Base-by-base conservation (phyloP, 2,113 vertebrate genomes). In the Coracopsis vasa region DNA sequence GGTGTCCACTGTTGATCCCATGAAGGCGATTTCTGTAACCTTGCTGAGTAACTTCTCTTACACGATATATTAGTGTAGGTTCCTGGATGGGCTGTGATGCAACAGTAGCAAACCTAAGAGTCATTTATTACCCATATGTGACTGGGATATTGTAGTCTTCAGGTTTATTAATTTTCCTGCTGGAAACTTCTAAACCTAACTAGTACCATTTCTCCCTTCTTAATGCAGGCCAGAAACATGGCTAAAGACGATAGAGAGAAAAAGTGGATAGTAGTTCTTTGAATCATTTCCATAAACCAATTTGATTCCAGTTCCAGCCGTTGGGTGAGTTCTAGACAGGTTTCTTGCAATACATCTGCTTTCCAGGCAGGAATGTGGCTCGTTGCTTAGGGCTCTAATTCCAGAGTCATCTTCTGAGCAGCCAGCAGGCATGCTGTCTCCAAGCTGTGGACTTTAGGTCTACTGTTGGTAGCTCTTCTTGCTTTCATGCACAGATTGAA, bases 1-100 rank as follows among this genome's bases (percentile, higher is more conserved):
- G 18, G 2, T 9, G 0, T 45, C 20, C 39, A 15, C 13, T 21
- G 14, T 28, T 73, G 3, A 2, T 70, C 3, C 10, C 42, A 27
- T 1, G 11, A 33, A 51, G 5, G 12, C 54, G 31, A 66, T 39
- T 61, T 80, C 37, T 64, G 21, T 54, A 72, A 50, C 35, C 6
- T 45, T 18, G 2, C 13, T 45, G n/a, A 23, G 13, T 33, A 79
- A 41, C 5, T 75, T 81, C 31, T 47, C 24, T 74, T 60, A n/a
- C 3, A 10, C 5, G 3, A 17, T 37, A 28, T 51, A 2, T 29
- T n/a, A 17, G 3, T 39, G 5, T 42, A 56, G 8, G 11, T n/a
- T 84, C n/a, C 61, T 81, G 35, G 24, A 19, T 12, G 13, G 4
- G 23, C 4, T 15, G 6, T 24, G 3, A 16, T 66, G 13, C 25